phyloP scores from a whole-genome alignment of 2,888 invertebrate species.

The Tubulanus polymorphus region DNA sequence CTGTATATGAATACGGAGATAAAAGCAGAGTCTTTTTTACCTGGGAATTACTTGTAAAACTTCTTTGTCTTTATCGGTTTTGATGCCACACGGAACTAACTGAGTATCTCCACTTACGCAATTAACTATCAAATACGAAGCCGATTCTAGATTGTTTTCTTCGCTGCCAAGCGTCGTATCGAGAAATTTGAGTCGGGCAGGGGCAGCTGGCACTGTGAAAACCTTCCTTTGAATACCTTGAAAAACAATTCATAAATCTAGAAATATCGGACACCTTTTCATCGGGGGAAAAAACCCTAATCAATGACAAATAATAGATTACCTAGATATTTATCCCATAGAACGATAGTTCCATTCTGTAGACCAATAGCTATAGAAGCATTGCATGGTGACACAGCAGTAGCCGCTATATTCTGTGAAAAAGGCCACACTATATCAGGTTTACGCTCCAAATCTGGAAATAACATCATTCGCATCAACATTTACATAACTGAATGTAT shows the following conservation, averaged over 20 bases:
- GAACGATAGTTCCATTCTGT: slow-evolving; percentile 35
- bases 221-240: slow-evolving; percentile 10
- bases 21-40: too few species aligned
- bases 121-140: slow-evolving; percentile 10
- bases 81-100: slow-evolving; percentile 6
- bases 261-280: too few species aligned
- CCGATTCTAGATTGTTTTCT: slow-evolving; percentile 7
- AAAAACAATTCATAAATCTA: not conserved
- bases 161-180: too few species aligned
- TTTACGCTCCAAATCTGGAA: slow-evolving; percentile 39
- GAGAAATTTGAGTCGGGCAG: slow-evolving; percentile 12
- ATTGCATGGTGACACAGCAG: slow-evolving; percentile 31
- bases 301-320: too few species aligned
- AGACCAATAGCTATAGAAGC: slow-evolving; percentile 39
- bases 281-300: too few species aligned
- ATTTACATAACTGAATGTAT: not conserved
- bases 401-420: slow-evolving; percentile 31
- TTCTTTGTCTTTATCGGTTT: not conserved
- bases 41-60: too few species aligned
- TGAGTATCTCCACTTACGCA: slow-evolving; percentile 10
- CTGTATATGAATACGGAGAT: too few species aligned
- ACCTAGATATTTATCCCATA: slow-evolving; percentile 48
- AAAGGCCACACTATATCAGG: slow-evolving; percentile 46
- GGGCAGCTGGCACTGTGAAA: slow-evolving; percentile 5
- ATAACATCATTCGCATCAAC: not conserved